Base-by-base conservation (phyloP, 1,140 invertebrate genomes). In the Drosophila mayri region DNA sequence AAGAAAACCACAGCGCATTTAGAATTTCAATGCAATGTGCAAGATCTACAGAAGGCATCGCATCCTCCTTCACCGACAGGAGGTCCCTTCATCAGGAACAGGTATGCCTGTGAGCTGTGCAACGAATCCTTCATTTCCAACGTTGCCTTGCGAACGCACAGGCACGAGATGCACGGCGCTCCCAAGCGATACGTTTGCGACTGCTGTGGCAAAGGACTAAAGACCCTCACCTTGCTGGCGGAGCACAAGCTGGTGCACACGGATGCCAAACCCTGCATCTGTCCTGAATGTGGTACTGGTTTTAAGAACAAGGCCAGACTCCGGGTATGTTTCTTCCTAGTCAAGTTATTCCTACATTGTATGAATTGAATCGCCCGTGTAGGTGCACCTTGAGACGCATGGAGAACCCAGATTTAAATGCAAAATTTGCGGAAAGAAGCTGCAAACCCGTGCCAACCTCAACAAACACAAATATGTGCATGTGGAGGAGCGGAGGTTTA, bases 391-490 rank as follows among this genome's bases (percentile, higher is more conserved):
- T 28, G 93, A 94, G 49, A 93, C 90, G 7, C 93, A 94, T 74
- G 87, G 88, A 3, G 87, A 86, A 22, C 93, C 93, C 2, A 82
- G 71, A 4, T 94, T 91, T 60, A 81, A 93, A 9, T 94, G 94
- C 70, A 90, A 92, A 3, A 72, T 92, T 28, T 94, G 94, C 65
- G 93, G 93, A 3, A 93, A 93, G 20, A 82, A 90, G 18, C 93
- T 94, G 25, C 93, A 93, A 55, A 93, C 93, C 9, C 93, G 93
- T 25, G 92, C 93, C 4, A 93, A 92, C 12, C 79, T 93, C 3
- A 92, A 92, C 47, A 93, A 93, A 25, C 94, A 94, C 68, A 92
- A 93, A 67, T 92, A 92, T n/a, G 92, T 93, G 1, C 94, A 94
- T 67, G 91, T 82, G 4, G 92, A 93, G 28, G 93, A 93, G 8